phyloP scores from a whole-genome alignment of 2,113 vertebrate genomes.

The Cheilinus undulatus region DNA sequence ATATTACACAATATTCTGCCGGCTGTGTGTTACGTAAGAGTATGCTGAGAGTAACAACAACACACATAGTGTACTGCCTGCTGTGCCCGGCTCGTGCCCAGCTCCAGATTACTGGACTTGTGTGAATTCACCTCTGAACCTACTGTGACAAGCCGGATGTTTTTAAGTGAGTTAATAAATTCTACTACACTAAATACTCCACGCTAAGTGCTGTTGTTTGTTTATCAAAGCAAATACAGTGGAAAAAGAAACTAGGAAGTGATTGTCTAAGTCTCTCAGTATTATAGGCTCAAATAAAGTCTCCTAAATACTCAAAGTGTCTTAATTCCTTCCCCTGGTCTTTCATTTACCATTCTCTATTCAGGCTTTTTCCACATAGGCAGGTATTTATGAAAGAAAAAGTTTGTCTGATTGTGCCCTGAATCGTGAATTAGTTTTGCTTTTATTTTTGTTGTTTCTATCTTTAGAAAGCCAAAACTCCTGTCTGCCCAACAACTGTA shows the following conservation, averaged over 20 bases:
- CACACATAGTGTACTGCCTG: conserved; percentile 16
- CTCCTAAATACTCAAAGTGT: background rate
- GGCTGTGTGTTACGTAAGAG: conserved; percentile 58
- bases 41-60: conserved; percentile 36
- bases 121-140: conserved; percentile 3
- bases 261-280: no score
- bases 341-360: background rate
- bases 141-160: background rate
- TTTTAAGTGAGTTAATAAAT: conserved; percentile 4
- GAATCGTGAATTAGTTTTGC: no score
- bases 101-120: conserved; percentile 19
- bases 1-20: conserved; percentile 68
- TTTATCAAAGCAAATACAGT: conserved; percentile 3
- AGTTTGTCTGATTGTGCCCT: no score
- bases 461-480: no score
- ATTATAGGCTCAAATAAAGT: background rate
- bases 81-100: conserved; percentile 1
- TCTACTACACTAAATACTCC: background rate
- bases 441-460: no score
- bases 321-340: background rate
- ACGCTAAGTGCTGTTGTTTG: background rate
- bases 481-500: no score
- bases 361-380: no score
- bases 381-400: no score
- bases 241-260: background rate